Evolutionary conservation across 2,113 vertebrate genomes (phyloP).

Genomic region (Ptyas mucosa): DNA sequence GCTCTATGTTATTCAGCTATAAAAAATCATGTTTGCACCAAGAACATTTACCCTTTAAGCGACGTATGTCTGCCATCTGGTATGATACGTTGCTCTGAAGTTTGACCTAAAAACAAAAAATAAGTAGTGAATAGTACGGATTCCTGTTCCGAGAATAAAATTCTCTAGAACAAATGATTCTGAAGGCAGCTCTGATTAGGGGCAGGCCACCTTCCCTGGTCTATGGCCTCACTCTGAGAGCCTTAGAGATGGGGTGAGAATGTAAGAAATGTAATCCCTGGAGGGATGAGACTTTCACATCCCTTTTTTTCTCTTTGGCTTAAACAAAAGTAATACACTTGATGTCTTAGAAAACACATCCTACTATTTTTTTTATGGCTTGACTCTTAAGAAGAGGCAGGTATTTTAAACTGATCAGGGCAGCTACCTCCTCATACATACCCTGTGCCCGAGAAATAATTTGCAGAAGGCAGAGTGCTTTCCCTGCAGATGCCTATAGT

Average conservation of each 20-base stretch:
- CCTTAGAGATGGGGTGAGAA: neutral
- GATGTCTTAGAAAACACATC: neutral
- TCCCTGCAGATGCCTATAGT: neutral
- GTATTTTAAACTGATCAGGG: fast-evolving
- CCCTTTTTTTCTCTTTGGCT: neutral
- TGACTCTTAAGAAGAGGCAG: neutral
- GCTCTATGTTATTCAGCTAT: neutral
- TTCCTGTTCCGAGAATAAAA: neutral
- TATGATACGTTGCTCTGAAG: conserved; percentile 82
- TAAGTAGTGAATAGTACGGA: neutral
- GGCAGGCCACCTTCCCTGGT: neutral
- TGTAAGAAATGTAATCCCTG: neutral
- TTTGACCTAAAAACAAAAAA: conserved; percentile 77
- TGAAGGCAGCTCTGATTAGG: neutral
- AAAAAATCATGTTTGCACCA: neutral
- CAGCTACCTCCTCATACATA: neutral
- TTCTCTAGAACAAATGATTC: neutral
- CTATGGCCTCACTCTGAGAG: neutral
- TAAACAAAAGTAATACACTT: neutral
- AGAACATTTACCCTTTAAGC: conserved; percentile 82
- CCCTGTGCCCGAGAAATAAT: neutral
- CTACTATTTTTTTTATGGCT: neutral
- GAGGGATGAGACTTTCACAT: neutral
- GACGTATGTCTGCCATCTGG: conserved; percentile 86
- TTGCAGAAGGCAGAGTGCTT: neutral